Base-by-base conservation (phyloP, 2,888 invertebrate species). In the Xylophagus ater region DNA sequence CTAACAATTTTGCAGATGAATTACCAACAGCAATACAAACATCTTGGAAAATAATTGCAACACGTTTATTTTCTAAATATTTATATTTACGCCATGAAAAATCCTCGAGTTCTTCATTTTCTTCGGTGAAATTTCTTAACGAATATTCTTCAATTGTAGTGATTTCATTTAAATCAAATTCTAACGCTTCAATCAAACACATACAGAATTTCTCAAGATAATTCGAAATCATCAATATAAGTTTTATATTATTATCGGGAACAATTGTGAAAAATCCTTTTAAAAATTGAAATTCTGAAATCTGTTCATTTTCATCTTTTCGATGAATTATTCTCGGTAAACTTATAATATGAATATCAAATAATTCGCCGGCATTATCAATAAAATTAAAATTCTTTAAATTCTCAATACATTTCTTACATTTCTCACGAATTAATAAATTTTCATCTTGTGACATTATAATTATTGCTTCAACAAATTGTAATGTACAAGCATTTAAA, bases 301-400 rank as follows among this genome's bases (percentile, higher is more conserved):
- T 55, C 55, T 83, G 82, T 48, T 76, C 70, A 2, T 52, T 55
- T 18, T 74, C 70, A 50, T 81, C 81, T 72, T 73, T 71, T 51
- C 76, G 76, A 49, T 81, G 68, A 44, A 80, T 60, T 24, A 69
- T 69, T 45, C 79, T 68, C 1, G 85, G 84, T 50, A 84, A 54
- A 47, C 68, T 69, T 10, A 66, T 71, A 1, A 84, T 13, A 71
- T 65, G 41, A 57, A 13, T 40, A 28, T 42, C 40, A 18, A 44
- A 42, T 13, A 44, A 26, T 29, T 12, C 18, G n/a, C 18, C 26
- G 12, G 39, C 19, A 14, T 18, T 36, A 9, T 41, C 39, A n/a
- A 19, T 33, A 20, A 44, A 30, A 31, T 48, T 55, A 5, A 39
- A 45, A 3, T 66, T 10, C 52, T 55, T 17, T 60, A 63, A 49